Evolutionary conservation across 2,113 vertebrate genomes (phyloP).

Genomic region (Sardina pilchardus): DNA sequence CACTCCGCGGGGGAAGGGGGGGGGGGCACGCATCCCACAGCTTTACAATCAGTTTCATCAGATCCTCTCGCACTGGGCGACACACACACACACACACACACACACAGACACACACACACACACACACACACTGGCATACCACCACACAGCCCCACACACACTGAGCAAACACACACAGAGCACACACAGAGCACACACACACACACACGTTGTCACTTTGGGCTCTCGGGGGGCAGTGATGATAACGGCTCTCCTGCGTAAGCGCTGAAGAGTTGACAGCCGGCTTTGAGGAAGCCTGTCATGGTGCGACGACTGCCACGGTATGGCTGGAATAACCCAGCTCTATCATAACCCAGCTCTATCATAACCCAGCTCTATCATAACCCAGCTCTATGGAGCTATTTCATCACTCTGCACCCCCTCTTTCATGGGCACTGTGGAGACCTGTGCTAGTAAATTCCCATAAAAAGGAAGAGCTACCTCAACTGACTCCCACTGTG

Average conservation of each 20-base stretch:
- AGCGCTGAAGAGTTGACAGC: background rate
- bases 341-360: too few relatives aligned
- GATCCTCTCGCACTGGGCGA: constrained; percentile 11
- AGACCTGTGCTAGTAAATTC: too few relatives aligned
- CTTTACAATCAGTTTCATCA: constrained; percentile 45
- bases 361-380: too few relatives aligned
- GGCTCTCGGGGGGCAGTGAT: background rate
- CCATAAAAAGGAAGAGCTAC: too few relatives aligned
- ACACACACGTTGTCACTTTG: background rate
- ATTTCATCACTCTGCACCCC: background rate
- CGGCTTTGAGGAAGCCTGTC: background rate
- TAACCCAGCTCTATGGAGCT: background rate
- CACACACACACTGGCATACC: constrained; percentile 18
- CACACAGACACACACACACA: constrained; percentile 24
- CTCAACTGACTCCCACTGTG: background rate
- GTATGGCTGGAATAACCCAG: background rate
- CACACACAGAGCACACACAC: constrained; percentile 21
- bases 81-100: constrained; percentile 23
- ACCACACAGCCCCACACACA: constrained; percentile 21
- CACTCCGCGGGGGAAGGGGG: background rate
- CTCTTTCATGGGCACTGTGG: background rate
- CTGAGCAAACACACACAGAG: background rate
- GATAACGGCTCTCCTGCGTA: background rate
- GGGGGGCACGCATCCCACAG: background rate
- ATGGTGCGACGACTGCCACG: background rate